Base-by-base conservation (phyloP, 2,113 vertebrate genomes). In the Vulpes lagopus region DNA sequence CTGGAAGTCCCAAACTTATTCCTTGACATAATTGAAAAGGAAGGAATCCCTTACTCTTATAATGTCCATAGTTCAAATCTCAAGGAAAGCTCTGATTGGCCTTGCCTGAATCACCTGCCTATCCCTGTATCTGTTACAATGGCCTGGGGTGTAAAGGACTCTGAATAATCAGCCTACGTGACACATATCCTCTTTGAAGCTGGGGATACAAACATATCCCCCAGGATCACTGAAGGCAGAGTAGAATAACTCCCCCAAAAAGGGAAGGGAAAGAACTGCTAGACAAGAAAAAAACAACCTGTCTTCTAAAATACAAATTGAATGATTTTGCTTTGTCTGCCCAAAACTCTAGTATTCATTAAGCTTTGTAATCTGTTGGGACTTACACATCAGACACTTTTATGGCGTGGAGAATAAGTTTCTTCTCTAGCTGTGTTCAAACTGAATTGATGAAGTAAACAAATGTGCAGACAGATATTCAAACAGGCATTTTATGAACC, bases 401-500 rank as follows among this genome's bases (percentile, higher is more conserved):
- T 22, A 35, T 30, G 7, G 7, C 20, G 65, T 57, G n/a, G 38
- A 86, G 43, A 87, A 5, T 30, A 65, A 32, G 11, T 85, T 91
- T 92, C 25, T 92, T 87, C 51, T 55, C 43, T 79, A 65, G 22
- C 20, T 35, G 3, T 71, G n/a, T 93, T 60, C 74, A 92, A 71
- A 60, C 59, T 73, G 73, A 89, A 60, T 57, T 67, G 67, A 97
- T 38, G 30, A 69, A 87, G 35, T 78, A 81, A 96, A 86, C 71
- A 89, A 73, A 81, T 57, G 7, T 53, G 2, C 84, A 43, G 74
- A 71, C 43, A 69, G 71, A 60, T 85, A 15, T 3, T 43, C 11
- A 30, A 92, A 73, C 35, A n/a, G 30, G 17, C 15, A 19, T 95
- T 94, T 88, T 92, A 88, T 82, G 95, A 92, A 83, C 14, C 17